Evolutionary conservation across 2,888 invertebrate genomes (phyloP).

Genomic region (Sminthurinus aureus): DNA sequence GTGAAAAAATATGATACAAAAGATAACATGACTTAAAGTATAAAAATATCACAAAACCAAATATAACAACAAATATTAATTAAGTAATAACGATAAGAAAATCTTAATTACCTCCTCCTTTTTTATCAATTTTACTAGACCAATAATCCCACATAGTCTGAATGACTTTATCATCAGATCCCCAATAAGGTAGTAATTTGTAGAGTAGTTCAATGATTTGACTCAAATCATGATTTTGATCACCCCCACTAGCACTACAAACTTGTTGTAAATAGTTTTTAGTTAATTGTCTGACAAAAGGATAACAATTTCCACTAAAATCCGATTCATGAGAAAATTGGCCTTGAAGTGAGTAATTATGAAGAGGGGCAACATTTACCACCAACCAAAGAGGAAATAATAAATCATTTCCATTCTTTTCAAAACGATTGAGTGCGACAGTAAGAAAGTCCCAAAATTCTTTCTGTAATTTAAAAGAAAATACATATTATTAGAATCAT

Average conservation of each 20-base stretch:
- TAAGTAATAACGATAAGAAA: slow-evolving; percentile 19
- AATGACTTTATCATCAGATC: slow-evolving; percentile 49
- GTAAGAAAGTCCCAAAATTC: slow-evolving; percentile 49
- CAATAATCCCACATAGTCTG: slow-evolving; percentile 48
- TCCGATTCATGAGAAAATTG: not conserved
- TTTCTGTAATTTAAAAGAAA: slow-evolving; percentile 34
- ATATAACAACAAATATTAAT: slow-evolving; percentile 16
- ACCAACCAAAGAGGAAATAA: slow-evolving; percentile 54
- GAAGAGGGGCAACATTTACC: slow-evolving; percentile 45
- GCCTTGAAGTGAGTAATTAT: slow-evolving; percentile 46
- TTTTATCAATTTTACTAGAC: slow-evolving; percentile 50
- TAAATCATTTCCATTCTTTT: slow-evolving; percentile 25
- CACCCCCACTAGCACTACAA: not conserved
- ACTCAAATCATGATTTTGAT: slow-evolving; percentile 38
- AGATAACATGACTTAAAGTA: too few species aligned
- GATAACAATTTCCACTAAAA: slow-evolving; percentile 40
- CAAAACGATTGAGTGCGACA: slow-evolving; percentile 17
- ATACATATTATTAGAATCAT: not conserved
- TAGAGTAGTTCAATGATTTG: slow-evolving; percentile 45
- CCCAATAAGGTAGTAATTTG: slow-evolving; percentile 49
- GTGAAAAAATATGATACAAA: too few species aligned
- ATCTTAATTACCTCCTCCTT: slow-evolving; percentile 41
- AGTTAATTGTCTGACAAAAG: slow-evolving; percentile 41
- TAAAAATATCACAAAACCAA: too few species aligned
- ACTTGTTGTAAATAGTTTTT: slow-evolving; percentile 39